Evolutionary conservation across 2,888 invertebrate species (phyloP), one percentile per base, ranked within the genome.

Genomic region (Apeira syringaria): DNA sequence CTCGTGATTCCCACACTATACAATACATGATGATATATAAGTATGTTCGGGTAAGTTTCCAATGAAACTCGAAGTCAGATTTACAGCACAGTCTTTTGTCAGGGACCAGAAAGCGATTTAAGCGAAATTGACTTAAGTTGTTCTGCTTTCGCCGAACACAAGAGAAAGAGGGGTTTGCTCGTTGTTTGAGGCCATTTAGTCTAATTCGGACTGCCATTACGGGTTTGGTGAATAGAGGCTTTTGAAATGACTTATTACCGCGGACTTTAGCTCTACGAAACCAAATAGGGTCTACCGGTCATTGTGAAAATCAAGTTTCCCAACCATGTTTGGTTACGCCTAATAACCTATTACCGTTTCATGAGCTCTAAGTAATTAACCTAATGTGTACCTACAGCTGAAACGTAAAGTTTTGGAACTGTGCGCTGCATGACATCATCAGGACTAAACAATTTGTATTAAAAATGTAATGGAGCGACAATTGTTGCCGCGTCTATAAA

Each of bases 71-170:
- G 25, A 35, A 46, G 38, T 32, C 17, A 10, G 20, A 42, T 42
- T 42, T 51, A 54, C 39, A 38, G 36, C 41, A 6, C 34, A 53
- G 42, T 56, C 44, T 55, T 48, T 48, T 47, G 55, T 50, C 34
- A 26, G 35, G 56, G 41, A 52, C 50, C 15, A 50, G 53, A 41
- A 49, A 46, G 52, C 49, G 57, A 56, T 64, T 59, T 62, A 54
- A 54, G 34, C 49, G 39, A 47, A 65, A 64, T 64, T 60, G 57
- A 58, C 56, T 62, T 54, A 56, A 65, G 53, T 56, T 61, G 56
- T 59, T 58, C 54, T 54, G 56, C 51, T 43, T 59, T 57, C 55
- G 46, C 39, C 46, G 48, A 61, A 59, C 49, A 63, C 59, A 60
- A 58, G 56, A 40, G 47, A 50, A 50, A 58, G 55, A 52, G 53